Conservation (phyloP, 2,113 vertebrate species). For the Lethenteron camtschaticum region DNA sequence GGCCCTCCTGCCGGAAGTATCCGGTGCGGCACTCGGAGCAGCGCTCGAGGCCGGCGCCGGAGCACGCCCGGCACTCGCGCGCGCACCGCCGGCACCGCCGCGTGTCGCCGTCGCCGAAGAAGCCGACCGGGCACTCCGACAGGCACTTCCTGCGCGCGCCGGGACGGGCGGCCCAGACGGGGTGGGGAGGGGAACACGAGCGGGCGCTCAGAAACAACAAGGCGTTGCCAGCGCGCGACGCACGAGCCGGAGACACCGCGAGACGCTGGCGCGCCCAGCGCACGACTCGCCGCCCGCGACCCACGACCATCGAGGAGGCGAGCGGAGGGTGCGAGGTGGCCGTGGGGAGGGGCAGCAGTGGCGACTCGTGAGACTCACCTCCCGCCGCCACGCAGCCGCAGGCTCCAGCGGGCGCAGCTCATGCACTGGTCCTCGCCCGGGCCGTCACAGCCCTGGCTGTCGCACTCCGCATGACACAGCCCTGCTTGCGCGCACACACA, state of each 20-base stretch:
- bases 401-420: slow-evolving; percentile 65
- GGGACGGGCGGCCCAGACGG: too few species aligned
- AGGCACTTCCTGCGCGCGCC: slow-evolving; percentile 37
- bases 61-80: slow-evolving; percentile 47
- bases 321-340: too few species aligned
- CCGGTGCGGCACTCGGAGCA: slow-evolving; percentile 42
- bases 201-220: too few species aligned
- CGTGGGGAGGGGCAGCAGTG: too few species aligned
- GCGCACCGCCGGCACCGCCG: slow-evolving; percentile 42
- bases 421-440: slow-evolving; percentile 47
- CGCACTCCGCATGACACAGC: slow-evolving; percentile 46
- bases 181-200: too few species aligned
- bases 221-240: too few species aligned
- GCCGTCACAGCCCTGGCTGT: slow-evolving; percentile 54
- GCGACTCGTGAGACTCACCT: slow-evolving; percentile 25
- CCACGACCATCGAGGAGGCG: too few species aligned
- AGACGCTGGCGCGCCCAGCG: too few species aligned
- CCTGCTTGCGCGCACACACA: slow-evolving; percentile 20
- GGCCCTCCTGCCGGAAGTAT: slow-evolving; percentile 32
- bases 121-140: slow-evolving; percentile 40
- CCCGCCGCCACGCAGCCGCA: slow-evolving; percentile 35
- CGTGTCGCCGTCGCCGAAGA: slow-evolving; percentile 26
- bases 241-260: too few species aligned
- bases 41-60: slow-evolving; percentile 17
- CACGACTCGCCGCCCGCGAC: too few species aligned